These are phyloP conservation scores for Odontesthes bonariensis DNA, from an alignment of 2,113 vertebrate species.

Conservation along the genomic window DNA sequence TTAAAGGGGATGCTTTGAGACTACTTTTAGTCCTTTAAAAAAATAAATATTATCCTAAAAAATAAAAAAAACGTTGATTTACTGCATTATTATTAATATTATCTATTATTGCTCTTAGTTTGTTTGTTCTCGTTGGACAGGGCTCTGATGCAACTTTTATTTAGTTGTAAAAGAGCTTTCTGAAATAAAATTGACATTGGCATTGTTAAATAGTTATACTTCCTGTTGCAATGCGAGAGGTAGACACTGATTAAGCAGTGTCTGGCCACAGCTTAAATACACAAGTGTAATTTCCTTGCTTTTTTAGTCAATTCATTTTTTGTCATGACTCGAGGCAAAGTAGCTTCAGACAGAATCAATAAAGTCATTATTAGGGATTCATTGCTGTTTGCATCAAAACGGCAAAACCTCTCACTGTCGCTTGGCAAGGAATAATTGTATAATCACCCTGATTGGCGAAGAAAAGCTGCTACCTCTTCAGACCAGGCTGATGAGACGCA, in stretches of 20 bases:
- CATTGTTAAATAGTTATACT: too few species aligned
- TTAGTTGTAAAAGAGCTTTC: too few species aligned
- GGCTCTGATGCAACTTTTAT: too few species aligned
- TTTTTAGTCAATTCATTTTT: slow-evolving; percentile 5
- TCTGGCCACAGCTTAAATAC: background rate
- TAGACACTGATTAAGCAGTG: slow-evolving; percentile 8
- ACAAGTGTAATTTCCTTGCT: background rate
- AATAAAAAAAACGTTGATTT: too few species aligned
- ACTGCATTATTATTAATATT: too few species aligned
- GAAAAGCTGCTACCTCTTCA: slow-evolving; percentile 22
- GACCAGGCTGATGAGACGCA: slow-evolving; percentile 37
- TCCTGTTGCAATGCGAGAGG: too few species aligned
- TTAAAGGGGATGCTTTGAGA: too few species aligned
- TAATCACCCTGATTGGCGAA: slow-evolving; percentile 49
- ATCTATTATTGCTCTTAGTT: too few species aligned
- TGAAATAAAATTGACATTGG: too few species aligned
- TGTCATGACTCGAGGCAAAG: background rate
- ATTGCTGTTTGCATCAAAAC: slow-evolving; percentile 42
- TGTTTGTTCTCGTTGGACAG: too few species aligned
- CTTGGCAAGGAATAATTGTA: slow-evolving; percentile 26
- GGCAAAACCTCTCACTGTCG: slow-evolving; percentile 31
- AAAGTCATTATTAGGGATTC: slow-evolving; percentile 26
- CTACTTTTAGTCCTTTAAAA: too few species aligned
- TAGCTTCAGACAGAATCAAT: slow-evolving; percentile 25
- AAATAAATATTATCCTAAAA: too few species aligned